phyloP scores from a whole-genome alignment of 2,113 vertebrate species.

The Nerophis lumbriciformis region DNA sequence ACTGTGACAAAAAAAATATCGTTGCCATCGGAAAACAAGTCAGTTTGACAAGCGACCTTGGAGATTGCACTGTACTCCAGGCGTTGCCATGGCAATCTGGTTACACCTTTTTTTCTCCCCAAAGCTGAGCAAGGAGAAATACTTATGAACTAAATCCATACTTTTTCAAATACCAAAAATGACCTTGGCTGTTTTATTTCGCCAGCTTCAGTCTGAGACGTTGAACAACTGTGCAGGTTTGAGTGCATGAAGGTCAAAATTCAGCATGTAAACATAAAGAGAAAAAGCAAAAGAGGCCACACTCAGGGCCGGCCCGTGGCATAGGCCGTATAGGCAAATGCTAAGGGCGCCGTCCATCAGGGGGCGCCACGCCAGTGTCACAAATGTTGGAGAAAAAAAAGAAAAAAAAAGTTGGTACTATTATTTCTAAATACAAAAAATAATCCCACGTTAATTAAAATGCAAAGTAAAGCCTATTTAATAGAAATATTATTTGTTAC shows the following conservation, averaged over 20 bases:
- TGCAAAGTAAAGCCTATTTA: too few relatives aligned
- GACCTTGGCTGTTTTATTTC: slow-evolving; percentile 32
- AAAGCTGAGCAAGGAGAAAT: slow-evolving; percentile 29
- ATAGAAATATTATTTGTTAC: too few relatives aligned
- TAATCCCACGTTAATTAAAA: too few relatives aligned
- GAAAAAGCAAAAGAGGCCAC: background rate
- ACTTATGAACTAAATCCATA: slow-evolving; percentile 17
- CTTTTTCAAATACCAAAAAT: slow-evolving; percentile 17
- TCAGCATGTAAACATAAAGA: background rate
- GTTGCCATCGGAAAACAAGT: background rate
- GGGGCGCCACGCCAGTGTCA: too few relatives aligned
- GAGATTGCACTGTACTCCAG: background rate
- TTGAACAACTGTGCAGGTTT: slow-evolving; percentile 25
- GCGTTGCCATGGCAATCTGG: slow-evolving; percentile 31
- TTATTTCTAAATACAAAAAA: too few relatives aligned
- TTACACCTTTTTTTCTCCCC: slow-evolving; percentile 32
- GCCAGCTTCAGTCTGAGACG: background rate
- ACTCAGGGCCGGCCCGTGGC: too few relatives aligned
- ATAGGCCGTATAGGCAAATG: too few relatives aligned
- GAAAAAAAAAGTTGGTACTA: too few relatives aligned
- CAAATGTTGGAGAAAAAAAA: too few relatives aligned
- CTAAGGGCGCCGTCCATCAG: too few relatives aligned
- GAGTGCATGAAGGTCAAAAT: slow-evolving; percentile 33
- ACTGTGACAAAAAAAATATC: too few relatives aligned
- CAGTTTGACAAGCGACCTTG: slow-evolving; percentile 13